Evolutionary conservation across 2,797 vertebrate genomes (phyloP).

Genomic region (Alca torda): DNA sequence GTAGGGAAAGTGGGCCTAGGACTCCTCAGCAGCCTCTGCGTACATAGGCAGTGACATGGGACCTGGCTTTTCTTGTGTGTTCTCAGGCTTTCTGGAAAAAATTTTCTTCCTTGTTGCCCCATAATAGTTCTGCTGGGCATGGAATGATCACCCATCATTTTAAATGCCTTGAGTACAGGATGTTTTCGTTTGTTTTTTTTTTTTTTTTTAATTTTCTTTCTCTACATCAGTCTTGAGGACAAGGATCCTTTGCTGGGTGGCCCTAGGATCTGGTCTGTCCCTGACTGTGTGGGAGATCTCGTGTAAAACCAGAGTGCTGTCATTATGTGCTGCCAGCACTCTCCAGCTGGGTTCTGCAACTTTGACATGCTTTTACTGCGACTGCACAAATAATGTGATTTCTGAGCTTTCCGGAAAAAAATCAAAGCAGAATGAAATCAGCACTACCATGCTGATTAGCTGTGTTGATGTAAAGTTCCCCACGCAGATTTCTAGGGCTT

Average conservation of each 20-base stretch:
- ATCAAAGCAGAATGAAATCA: not conserved
- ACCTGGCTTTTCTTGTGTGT: not conserved
- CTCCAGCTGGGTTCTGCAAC: not conserved
- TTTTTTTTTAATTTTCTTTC: not conserved
- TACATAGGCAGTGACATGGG: fast-evolving
- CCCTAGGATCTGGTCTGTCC: not conserved
- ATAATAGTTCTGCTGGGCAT: not conserved
- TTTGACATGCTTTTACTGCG: not conserved
- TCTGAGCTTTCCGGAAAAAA: not conserved
- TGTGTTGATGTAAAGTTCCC: not conserved
- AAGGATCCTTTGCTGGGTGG: not conserved
- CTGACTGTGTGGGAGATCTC: not conserved
- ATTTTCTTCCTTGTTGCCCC: not conserved
- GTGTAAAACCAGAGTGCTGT: not conserved
- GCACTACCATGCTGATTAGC: not conserved
- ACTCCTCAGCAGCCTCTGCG: not conserved
- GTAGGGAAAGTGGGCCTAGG: not conserved
- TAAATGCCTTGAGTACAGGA: not conserved
- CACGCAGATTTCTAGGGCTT: not conserved
- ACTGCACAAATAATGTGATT: not conserved
- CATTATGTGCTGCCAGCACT: not conserved
- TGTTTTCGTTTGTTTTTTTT: not conserved
- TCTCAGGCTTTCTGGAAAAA: not conserved
- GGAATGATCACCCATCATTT: not conserved
- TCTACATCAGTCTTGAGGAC: not conserved